Conservation (phyloP, 2,113 vertebrate genomes). For the Callipepla californica region DNA sequence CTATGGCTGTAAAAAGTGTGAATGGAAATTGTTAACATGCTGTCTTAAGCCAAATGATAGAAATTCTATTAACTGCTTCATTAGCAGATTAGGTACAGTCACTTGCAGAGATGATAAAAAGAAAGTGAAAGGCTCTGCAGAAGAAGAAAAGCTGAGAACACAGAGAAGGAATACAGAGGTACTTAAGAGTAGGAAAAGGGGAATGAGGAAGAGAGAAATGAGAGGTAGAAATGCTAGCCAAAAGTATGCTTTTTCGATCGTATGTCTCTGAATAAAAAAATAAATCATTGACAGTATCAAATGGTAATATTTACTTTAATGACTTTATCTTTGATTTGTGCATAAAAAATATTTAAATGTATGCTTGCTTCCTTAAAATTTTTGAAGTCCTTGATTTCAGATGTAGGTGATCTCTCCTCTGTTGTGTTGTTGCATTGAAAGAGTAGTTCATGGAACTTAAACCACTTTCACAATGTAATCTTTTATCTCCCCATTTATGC, state of each 20-base stretch:
- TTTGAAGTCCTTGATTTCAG: not conserved
- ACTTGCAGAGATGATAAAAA: not conserved
- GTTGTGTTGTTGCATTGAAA: not conserved
- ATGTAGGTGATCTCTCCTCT: not conserved
- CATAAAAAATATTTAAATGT: not conserved
- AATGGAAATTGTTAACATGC: slow-evolving; percentile 42
- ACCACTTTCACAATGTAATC: not conserved
- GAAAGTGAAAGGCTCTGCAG: not conserved
- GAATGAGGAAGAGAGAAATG: not conserved
- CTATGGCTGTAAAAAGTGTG: slow-evolving; percentile 49
- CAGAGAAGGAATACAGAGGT: not conserved
- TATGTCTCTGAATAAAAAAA: not conserved
- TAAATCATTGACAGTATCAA: not conserved
- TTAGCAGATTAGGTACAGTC: slow-evolving; percentile 21
- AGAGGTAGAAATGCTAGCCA: not conserved
- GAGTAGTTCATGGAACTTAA: not conserved
- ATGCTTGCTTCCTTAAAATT: not conserved
- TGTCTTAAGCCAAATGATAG: slow-evolving; percentile 49
- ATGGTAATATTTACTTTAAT: not conserved
- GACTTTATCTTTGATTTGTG: not conserved
- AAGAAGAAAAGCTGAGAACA: not conserved
- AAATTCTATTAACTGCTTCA: slow-evolving; percentile 56
- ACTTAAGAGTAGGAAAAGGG: not conserved
- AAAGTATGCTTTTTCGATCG: not conserved
- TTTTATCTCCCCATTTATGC: not conserved